Evolutionary conservation across 2,113 vertebrate genomes (phyloP).

Genomic region (Sula dactylatra): DNA sequence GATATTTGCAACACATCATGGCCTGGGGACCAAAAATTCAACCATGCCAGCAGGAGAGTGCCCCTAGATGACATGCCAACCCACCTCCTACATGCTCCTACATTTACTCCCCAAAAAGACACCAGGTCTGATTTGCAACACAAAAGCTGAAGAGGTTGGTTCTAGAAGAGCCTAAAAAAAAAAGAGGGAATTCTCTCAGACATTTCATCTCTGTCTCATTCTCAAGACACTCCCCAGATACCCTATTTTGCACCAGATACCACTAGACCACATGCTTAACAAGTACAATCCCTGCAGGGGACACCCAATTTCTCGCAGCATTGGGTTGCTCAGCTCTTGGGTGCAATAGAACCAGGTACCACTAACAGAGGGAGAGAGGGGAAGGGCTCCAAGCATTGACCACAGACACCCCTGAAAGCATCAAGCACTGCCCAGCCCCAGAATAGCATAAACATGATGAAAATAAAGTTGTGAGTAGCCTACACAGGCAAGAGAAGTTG

Average conservation of each 20-base stretch:
- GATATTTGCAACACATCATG: neutral
- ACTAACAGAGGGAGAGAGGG: neutral
- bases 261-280: neutral
- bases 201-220: neutral
- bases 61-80: neutral
- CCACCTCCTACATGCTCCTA: fast-evolving
- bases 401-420: neutral
- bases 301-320: fast-evolving
- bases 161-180: neutral
- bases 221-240: neutral
- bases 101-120: neutral
- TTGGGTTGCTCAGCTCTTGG: neutral
- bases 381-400: neutral
- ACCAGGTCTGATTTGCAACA: neutral
- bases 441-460: neutral
- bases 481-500: neutral
- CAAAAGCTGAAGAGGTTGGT: neutral
- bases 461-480: neutral
- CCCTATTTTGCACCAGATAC: neutral
- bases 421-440: fast-evolving
- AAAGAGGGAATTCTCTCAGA: neutral
- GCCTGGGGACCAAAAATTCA: neutral
- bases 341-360: neutral
- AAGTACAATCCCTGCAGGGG: neutral
- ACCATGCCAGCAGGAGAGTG: neutral